A percentile compares a stretch with the other conserved stretches of the same genome.
phyloP scores from a whole-genome alignment of 2,888 invertebrate species.

The Hesperia comma region DNA sequence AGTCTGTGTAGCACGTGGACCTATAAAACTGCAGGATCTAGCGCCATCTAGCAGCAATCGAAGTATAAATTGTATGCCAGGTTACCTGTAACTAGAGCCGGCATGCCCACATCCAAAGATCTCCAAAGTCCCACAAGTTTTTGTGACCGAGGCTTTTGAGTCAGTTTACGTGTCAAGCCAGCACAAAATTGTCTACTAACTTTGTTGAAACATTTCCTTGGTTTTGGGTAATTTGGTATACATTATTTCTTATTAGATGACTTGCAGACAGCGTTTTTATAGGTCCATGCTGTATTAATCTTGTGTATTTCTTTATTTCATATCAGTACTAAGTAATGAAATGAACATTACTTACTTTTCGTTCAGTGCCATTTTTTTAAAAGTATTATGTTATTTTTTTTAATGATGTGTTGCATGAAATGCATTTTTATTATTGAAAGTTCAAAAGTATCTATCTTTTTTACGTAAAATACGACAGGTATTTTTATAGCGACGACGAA shows the following conservation, averaged over 20 bases:
- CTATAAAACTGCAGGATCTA: not conserved
- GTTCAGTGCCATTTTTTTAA: slow-evolving; percentile 77
- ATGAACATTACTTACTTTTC: slow-evolving; percentile 64
- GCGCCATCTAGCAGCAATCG: not conserved
- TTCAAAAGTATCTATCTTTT: slow-evolving; percentile 52
- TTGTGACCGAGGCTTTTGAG: not conserved
- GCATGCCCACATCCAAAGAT: not conserved
- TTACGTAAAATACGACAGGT: slow-evolving; percentile 56
- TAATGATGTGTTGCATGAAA: slow-evolving; percentile 80
- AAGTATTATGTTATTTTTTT: slow-evolving; percentile 80
- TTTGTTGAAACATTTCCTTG: not conserved
- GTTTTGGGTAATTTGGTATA: not conserved
- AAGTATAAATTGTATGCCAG: not conserved
- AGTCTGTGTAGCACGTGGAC: slow-evolving; percentile 45
- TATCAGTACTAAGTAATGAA: slow-evolving; percentile 57
- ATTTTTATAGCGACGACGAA: slow-evolving; percentile 70
- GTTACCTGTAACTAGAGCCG: not conserved
- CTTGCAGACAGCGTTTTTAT: not conserved
- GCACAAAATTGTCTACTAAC: too few relatives aligned
- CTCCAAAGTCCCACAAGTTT: not conserved
- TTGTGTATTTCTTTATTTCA: slow-evolving; percentile 54
- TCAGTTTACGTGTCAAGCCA: too few relatives aligned
- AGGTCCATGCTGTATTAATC: slow-evolving; percentile 44
- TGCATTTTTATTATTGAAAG: slow-evolving; percentile 66
- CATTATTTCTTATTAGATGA: not conserved